Conservation (phyloP, 1,140 invertebrate genomes). For the Drosophila kanapiae region DNA sequence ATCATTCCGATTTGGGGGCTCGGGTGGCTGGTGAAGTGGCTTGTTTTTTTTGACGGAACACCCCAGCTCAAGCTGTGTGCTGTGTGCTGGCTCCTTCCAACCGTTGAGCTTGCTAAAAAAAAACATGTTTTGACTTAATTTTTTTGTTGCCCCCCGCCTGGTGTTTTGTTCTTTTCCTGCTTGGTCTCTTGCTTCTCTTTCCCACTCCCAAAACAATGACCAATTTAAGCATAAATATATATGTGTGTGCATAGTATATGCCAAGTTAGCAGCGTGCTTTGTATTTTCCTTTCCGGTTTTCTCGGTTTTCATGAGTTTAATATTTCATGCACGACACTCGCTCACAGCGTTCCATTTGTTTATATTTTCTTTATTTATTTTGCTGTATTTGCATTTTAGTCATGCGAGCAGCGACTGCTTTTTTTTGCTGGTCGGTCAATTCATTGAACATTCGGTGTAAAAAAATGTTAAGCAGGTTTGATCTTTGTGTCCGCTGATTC, state of each 20-base stretch:
- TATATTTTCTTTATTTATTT: slow-evolving; percentile 57
- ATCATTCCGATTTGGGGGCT: slow-evolving; percentile 23
- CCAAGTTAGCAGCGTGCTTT: slow-evolving; percentile 27
- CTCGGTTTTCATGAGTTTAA: slow-evolving; percentile 32
- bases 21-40: not conserved
- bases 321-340: slow-evolving; percentile 50
- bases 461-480: slow-evolving; percentile 70
- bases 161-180: slow-evolving; percentile 7
- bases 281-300: slow-evolving; percentile 51
- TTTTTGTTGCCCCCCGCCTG: not conserved
- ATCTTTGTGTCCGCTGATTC: slow-evolving; percentile 40
- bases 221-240: slow-evolving; percentile 47
- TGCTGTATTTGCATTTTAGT: slow-evolving; percentile 72
- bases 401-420: slow-evolving; percentile 50
- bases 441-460: slow-evolving; percentile 67
- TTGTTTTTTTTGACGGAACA: slow-evolving; percentile 12
- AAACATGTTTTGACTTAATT: slow-evolving; percentile 43
- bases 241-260: slow-evolving; percentile 1
- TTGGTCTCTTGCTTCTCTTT: not conserved
- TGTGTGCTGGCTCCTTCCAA: slow-evolving; percentile 16
- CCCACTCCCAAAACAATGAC: slow-evolving; percentile 26
- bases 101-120: slow-evolving; percentile 3
- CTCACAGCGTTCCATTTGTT: slow-evolving; percentile 32
- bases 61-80: slow-evolving; percentile 14
- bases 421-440: slow-evolving; percentile 35